Conservation (phyloP, 2,113 vertebrate genomes). For the Aramus guarauna region DNA sequence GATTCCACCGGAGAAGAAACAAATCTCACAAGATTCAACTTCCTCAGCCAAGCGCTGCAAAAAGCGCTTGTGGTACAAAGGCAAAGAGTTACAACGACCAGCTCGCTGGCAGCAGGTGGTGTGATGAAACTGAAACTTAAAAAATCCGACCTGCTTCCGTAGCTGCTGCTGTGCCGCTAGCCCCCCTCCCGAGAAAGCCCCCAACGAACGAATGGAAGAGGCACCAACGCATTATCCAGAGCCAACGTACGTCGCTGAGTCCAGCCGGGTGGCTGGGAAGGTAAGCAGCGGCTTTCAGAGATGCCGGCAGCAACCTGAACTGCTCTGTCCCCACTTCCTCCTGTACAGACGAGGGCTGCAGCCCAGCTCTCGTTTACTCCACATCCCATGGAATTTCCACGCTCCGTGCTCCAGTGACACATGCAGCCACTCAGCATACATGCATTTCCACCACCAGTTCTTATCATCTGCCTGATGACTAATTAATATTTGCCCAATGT, state of each 20-base stretch:
- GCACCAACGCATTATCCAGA: accelerated
- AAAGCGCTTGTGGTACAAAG: not conserved
- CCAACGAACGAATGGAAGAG: accelerated
- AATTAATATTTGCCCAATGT: not conserved
- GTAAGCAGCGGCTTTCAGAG: not conserved
- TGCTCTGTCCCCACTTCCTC: not conserved
- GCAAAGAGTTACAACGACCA: accelerated
- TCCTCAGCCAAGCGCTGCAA: not conserved
- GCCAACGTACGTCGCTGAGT: accelerated
- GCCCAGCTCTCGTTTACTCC: accelerated
- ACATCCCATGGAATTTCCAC: not conserved
- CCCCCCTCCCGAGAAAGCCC: not conserved
- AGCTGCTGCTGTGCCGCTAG: not conserved
- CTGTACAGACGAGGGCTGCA: not conserved
- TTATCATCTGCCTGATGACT: not conserved
- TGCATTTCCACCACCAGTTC: not conserved
- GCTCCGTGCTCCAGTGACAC: accelerated
- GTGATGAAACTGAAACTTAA: not conserved
- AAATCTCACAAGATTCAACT: not conserved
- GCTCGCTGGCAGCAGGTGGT: not conserved
- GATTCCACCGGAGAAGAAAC: not conserved
- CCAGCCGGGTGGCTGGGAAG: not conserved
- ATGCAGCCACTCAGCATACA: not conserved
- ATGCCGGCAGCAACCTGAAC: not conserved
- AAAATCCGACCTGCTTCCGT: not conserved